These are phyloP conservation scores for Netelia virgata DNA, from an alignment of 2,888 invertebrate genomes.

Conservation along the genomic window DNA sequence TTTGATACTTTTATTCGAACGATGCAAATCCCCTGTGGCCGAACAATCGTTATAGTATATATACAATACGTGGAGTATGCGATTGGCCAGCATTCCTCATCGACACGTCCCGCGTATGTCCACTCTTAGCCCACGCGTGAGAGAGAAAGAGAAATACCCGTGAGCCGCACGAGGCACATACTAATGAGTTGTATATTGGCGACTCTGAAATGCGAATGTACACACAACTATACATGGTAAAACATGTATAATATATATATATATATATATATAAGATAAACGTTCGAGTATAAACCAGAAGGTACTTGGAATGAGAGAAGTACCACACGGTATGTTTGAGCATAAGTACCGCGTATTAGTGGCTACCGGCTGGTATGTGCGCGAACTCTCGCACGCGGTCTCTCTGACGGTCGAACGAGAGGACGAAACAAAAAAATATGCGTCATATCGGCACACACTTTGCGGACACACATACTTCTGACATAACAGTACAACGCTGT, in stretches of 20 bases:
- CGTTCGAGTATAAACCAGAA: constrained; percentile 55
- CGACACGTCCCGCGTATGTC: constrained; percentile 60
- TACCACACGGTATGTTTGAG: constrained; percentile 34
- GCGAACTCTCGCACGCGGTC: constrained; percentile 60
- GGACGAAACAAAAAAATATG: constrained; percentile 26
- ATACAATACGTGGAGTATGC: constrained; percentile 22
- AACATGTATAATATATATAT: constrained; percentile 13
- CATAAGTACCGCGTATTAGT: constrained; percentile 28
- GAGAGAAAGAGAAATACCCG: constrained; percentile 2
- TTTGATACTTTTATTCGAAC: not conserved
- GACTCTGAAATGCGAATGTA: constrained; percentile 22
- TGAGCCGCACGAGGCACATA: constrained; percentile 45
- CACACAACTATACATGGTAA: constrained; percentile 30
- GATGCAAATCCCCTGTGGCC: not conserved
- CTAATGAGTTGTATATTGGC: constrained; percentile 58
- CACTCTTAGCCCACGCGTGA: constrained; percentile 35
- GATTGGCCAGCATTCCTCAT: constrained; percentile 63
- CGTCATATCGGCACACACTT: constrained; percentile 52
- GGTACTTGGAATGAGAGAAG: constrained; percentile 60
- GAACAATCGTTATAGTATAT: not conserved
- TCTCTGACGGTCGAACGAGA: constrained; percentile 38
- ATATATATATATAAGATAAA: constrained; percentile 16
- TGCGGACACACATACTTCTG: constrained; percentile 49
- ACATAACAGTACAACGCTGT: constrained; percentile 63
- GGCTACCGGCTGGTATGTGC: constrained; percentile 45